Base-by-base conservation (phyloP, 2,888 invertebrate genomes). In the Dioctria rufipes region DNA sequence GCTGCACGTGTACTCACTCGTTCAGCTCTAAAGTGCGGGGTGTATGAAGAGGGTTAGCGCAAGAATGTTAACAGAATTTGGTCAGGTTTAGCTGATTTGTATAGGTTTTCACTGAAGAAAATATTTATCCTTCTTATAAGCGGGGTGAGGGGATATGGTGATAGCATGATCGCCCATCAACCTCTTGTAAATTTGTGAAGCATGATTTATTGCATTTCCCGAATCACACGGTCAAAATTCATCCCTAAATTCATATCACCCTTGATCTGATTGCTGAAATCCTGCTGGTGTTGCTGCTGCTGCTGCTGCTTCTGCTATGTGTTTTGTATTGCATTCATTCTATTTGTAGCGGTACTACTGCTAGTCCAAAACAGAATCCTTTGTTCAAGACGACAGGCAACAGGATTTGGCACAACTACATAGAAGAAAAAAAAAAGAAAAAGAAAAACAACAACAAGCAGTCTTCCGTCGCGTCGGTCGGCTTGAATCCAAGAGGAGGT, bases 181-280 rank as follows among this genome's bases (percentile, higher is more conserved):
- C 43, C 46, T 25, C 25, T 1, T 67, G 40, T n/a, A 67, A 46
- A 46, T 25, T 6, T 25, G 25, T 25, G 6, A 11, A 40, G 67
- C 25, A 25, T 67, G 67, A 67, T 67, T 67, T 67, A 37, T 67
- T 46, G 37, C 67, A 67, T 67, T 46, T 67, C 67, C 9, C 43
- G 11, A 9, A 46, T 25, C 37, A 25, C 43, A 25, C n/a, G n/a
- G 67, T 2, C 67, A 8, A 13, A 4, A n/a, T 54, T 67, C 67
- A 9, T 49, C 67, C 49, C 49, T 49, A 13, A 6, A 25, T 25
- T 67, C 67, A 43, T 43, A 67, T 46, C 67, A 42, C 43, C 67
- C 67, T 25, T 67, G 42, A 11, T n/a, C 54, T 67, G 67, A n/a
- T 42, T 13, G 46, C 13, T 40, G n/a, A n/a, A n/a, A n/a, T n/a